Evolutionary conservation across 2,888 invertebrate species (phyloP).

Genomic region (Acleris cristana): DNA sequence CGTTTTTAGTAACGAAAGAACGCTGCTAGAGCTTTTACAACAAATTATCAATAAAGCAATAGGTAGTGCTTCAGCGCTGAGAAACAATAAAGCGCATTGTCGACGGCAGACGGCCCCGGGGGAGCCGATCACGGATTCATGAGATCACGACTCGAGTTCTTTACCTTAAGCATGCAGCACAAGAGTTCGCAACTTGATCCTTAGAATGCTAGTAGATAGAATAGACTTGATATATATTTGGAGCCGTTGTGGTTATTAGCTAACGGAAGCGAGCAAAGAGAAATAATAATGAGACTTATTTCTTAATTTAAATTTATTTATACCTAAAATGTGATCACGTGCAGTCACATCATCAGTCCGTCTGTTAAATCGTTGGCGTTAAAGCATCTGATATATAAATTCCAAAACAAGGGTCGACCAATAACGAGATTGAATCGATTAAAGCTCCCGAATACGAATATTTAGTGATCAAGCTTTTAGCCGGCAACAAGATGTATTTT

Average conservation of each 20-base stretch:
- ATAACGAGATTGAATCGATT: slow-evolving; percentile 4
- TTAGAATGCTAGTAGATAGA: neutral
- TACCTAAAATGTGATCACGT: no score
- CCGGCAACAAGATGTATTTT: slow-evolving; percentile 23
- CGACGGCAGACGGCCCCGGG: slow-evolving; percentile 22
- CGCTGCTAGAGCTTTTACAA: neutral
- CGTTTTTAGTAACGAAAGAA: neutral
- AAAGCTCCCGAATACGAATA: slow-evolving; percentile 10
- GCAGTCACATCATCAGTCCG: no score
- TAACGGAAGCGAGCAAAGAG: no score
- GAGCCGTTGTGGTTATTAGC: neutral
- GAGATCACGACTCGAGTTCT: slow-evolving; percentile 43
- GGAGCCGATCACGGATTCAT: slow-evolving; percentile 43
- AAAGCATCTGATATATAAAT: no score
- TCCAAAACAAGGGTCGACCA: neutral
- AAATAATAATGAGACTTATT: no score
- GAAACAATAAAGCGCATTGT: slow-evolving; percentile 17
- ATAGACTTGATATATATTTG: neutral
- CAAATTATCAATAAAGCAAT: slow-evolving; percentile 14
- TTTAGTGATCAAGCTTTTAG: slow-evolving; percentile 6
- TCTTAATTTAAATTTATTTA: no score
- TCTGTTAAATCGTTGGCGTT: no score
- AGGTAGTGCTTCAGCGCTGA: slow-evolving; percentile 10
- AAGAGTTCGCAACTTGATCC: slow-evolving; percentile 8
- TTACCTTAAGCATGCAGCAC: slow-evolving; percentile 24